Percentiles rank a stretch among this genome's conserved stretches.
These are phyloP conservation scores for Bradypus variegatus DNA, from an alignment of 2,797 vertebrate species.

Conservation along the genomic window DNA sequence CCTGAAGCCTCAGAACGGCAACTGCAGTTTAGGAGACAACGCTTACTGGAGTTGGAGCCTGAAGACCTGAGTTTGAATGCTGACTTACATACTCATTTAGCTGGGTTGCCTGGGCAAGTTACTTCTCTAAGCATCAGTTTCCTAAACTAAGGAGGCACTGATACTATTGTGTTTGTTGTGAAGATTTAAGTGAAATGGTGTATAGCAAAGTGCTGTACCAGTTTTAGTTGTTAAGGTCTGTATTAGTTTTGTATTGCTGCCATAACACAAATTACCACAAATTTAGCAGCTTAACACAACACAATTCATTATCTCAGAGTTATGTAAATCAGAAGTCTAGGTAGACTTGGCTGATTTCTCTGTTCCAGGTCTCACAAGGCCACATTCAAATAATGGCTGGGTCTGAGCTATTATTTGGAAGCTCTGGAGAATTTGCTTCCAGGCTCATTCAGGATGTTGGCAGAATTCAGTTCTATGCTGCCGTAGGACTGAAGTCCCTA, in stretches of 20 bases:
- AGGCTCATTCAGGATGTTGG: background rate
- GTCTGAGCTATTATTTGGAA: background rate
- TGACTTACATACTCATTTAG: background rate
- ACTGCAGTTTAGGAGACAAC: background rate
- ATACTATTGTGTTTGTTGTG: background rate
- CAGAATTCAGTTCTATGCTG: background rate
- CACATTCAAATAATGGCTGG: background rate
- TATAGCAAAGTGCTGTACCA: background rate
- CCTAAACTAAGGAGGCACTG: background rate
- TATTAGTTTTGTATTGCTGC: background rate
- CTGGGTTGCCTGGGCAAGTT: background rate
- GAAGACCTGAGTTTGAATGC: background rate
- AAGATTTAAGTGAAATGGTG: background rate
- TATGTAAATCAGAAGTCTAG: background rate
- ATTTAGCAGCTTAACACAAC: background rate
- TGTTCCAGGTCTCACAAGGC: background rate
- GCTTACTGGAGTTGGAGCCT: background rate
- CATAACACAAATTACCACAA: background rate
- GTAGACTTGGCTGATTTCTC: background rate
- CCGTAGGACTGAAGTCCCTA: background rate
- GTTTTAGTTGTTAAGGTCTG: background rate
- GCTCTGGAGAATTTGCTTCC: background rate
- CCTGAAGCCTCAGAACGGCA: background rate
- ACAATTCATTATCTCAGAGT: background rate
- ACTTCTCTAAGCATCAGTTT: background rate